Conservation (phyloP, 2,888 invertebrate species). For the Meteorus colon region DNA sequence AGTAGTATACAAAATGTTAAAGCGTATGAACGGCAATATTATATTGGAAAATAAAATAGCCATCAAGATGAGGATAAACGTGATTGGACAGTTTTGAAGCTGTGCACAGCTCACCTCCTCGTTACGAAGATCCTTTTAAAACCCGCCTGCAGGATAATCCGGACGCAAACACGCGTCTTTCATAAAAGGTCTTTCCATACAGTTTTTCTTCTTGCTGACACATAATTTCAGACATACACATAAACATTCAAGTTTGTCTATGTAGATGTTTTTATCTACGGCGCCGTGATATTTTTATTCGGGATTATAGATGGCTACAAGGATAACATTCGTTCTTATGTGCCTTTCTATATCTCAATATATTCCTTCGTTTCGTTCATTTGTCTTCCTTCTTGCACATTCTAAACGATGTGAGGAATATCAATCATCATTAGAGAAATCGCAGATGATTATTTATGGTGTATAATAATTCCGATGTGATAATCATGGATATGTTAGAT, state of each 20-base stretch:
- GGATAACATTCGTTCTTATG: background rate
- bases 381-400: background rate
- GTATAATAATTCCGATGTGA: background rate
- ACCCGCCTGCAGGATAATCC: conserved; percentile 40
- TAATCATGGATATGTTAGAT: background rate
- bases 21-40: background rate
- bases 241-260: background rate
- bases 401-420: background rate
- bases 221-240: background rate
- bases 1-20: background rate
- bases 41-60: conserved; percentile 35
- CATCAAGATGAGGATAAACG: conserved; percentile 45
- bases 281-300: background rate
- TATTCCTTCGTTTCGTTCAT: background rate
- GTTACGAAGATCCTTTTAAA: conserved; percentile 12
- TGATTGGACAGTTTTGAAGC: conserved; percentile 42
- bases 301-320: background rate
- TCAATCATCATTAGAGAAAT: background rate
- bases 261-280: background rate
- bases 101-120: conserved; percentile 27
- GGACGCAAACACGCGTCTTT: conserved; percentile 38
- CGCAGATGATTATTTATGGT: background rate
- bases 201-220: background rate
- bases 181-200: background rate
- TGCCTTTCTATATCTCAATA: background rate